These are phyloP conservation scores for Tor tambroides DNA, from an alignment of 2,113 vertebrate species.

Conservation along the genomic window DNA sequence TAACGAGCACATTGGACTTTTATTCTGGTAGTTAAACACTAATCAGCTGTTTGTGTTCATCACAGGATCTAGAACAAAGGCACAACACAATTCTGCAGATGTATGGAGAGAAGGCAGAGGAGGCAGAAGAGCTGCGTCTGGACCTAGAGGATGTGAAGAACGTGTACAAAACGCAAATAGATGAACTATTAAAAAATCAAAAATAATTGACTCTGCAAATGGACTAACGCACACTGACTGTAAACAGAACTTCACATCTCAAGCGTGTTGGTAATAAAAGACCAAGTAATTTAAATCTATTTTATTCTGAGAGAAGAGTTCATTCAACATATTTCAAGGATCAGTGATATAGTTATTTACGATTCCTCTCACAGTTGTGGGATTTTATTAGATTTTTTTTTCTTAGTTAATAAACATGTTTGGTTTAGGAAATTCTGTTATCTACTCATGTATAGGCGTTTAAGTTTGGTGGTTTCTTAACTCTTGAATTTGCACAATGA, in stretches of 20 bases:
- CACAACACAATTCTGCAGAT: conserved; percentile 99
- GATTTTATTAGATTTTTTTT: background rate
- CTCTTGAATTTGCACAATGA: conserved; percentile 48
- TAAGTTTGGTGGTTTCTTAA: background rate
- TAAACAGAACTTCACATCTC: conserved; percentile 35
- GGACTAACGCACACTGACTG: conserved; percentile 13
- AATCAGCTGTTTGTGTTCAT: background rate
- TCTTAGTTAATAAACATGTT: conserved; percentile 11
- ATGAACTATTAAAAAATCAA: conserved; percentile 89
- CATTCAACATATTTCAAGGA: background rate
- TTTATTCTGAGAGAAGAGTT: conserved; percentile 39
- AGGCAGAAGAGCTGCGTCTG: conserved; percentile 92
- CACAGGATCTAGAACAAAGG: conserved; percentile 94
- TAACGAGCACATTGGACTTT: background rate
- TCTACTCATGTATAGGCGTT: background rate
- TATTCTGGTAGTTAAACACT: background rate
- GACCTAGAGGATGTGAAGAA: conserved; percentile 98
- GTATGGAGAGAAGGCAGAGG: conserved; percentile 99
- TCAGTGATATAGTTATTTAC: conserved; percentile 46
- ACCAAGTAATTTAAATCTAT: background rate
- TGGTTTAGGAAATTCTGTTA: background rate
- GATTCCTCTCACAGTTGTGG: conserved; percentile 15
- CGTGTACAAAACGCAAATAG: conserved; percentile 98
- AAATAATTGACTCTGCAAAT: conserved; percentile 63
- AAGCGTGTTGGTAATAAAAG: background rate